Conservation (phyloP, 2,888 invertebrate species). For the Sinelater perroti region DNA sequence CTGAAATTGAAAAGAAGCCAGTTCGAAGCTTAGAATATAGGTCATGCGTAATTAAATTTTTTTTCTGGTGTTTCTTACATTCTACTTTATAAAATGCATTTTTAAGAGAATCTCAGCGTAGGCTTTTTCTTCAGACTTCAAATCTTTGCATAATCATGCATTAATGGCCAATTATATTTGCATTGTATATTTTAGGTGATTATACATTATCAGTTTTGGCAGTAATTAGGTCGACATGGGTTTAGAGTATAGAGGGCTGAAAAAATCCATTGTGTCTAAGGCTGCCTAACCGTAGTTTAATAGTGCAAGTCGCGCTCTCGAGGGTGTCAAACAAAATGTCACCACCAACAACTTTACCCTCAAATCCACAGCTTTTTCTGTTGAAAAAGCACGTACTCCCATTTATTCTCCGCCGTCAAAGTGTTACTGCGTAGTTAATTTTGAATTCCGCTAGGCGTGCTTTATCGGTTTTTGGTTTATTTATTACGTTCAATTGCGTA, state of each 20-base stretch:
- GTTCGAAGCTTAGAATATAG: slow-evolving; percentile 9
- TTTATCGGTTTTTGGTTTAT: slow-evolving; percentile 26
- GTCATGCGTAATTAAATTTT: slow-evolving; percentile 17
- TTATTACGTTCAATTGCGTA: slow-evolving; percentile 7
- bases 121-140: too few species aligned
- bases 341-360: slow-evolving; percentile 31
- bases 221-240: too few species aligned
- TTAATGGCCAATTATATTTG: too few species aligned
- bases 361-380: slow-evolving; percentile 20
- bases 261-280: slow-evolving; percentile 24
- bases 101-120: too few species aligned
- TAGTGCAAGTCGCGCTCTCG: slow-evolving; percentile 27
- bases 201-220: too few species aligned
- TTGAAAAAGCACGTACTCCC: slow-evolving; percentile 31
- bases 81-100: too few species aligned
- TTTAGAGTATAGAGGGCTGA: too few species aligned
- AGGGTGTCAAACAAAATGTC: slow-evolving; percentile 36
- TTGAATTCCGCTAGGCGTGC: slow-evolving; percentile 20
- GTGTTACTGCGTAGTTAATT: slow-evolving; percentile 25
- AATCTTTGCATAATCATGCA: too few species aligned
- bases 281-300: slow-evolving; percentile 29
- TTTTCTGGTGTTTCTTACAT: too few species aligned
- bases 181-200: too few species aligned
- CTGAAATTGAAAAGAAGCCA: neutral
- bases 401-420: slow-evolving; percentile 30